A percentile compares a stretch with the other conserved stretches of the same genome.
phyloP scores from a whole-genome alignment of 2,797 vertebrate genomes.

The Cheirogaleus major region DNA sequence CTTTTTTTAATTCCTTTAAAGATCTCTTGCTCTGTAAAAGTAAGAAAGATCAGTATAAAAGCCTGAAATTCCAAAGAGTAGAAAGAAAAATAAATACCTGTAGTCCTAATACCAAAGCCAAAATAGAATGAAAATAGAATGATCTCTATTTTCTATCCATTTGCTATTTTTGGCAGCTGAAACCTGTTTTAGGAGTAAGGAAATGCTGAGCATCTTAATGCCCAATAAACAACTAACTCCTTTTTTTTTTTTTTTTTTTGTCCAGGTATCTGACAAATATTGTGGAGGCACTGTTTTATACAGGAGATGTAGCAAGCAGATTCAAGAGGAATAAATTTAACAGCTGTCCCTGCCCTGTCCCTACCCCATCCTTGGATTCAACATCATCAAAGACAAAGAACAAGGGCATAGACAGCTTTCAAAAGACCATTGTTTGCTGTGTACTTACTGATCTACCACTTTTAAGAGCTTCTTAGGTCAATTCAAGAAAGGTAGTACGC shows the following conservation, averaged over 20 bases:
- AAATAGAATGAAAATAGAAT: too few species aligned
- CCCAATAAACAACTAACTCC: not conserved
- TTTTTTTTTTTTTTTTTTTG: not conserved
- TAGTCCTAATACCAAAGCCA: not conserved
- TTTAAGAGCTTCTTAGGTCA: not conserved
- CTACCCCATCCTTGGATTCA: not conserved
- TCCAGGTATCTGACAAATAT: not conserved
- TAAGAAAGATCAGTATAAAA: not conserved
- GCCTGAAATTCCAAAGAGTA: not conserved
- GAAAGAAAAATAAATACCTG: not conserved
- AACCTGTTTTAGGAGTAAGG: not conserved
- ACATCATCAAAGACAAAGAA: not conserved
- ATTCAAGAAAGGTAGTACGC: not conserved
- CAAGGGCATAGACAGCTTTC: not conserved
- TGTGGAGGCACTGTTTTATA: not conserved
- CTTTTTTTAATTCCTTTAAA: not conserved
- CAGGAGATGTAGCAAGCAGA: not conserved
- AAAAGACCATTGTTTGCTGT: not conserved
- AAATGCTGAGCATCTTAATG: not conserved
- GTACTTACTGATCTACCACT: not conserved
- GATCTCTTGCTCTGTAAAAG: conserved; percentile 8
- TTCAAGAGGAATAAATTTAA: not conserved
- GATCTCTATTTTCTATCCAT: not conserved
- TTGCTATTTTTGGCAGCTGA: not conserved
- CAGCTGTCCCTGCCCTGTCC: not conserved